phyloP scores from a whole-genome alignment of 1,140 invertebrate species.

The Formica selysi region DNA sequence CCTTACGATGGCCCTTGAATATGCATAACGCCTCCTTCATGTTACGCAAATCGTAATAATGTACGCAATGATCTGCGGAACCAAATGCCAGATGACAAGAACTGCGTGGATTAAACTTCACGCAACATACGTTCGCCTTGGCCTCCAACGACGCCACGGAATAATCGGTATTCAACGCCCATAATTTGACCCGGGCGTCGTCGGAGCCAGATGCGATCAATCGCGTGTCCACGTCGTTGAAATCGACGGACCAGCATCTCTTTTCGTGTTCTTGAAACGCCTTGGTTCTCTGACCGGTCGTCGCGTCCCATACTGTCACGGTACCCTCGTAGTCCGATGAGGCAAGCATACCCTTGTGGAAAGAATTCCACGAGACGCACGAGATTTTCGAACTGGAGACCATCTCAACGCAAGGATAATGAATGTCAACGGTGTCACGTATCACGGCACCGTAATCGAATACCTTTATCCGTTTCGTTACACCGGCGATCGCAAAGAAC shows the following conservation, averaged over 20 bases:
- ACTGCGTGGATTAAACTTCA: conserved; percentile 97
- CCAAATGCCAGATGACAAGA: conserved; percentile 96
- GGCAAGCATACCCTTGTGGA: conserved; percentile 95
- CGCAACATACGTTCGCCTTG: conserved; percentile 98
- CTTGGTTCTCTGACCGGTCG: conserved; percentile 91
- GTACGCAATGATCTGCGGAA: conserved; percentile 98
- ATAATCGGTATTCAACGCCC: conserved; percentile 95
- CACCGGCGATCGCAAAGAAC: conserved; percentile 98
- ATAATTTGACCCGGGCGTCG: conserved; percentile 97
- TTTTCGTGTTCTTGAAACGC: conserved; percentile 97
- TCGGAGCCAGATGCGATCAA: conserved; percentile 97
- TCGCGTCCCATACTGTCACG: conserved; percentile 97
- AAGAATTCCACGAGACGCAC: conserved; percentile 97
- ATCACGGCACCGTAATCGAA: conserved; percentile 96
- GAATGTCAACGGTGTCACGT: conserved; percentile 94
- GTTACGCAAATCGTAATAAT: conserved; percentile 97
- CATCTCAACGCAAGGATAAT: conserved; percentile 98
- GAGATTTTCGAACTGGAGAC: conserved; percentile 97
- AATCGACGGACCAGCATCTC: conserved; percentile 98
- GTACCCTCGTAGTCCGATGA: conserved; percentile 98
- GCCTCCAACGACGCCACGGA: conserved; percentile 95
- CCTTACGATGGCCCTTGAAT: conserved; percentile 97
- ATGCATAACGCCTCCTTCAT: conserved; percentile 93
- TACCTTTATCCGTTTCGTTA: conserved; percentile 98
- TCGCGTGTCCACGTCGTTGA: conserved; percentile 96